Evolutionary conservation across 2,888 invertebrate genomes (phyloP).

Genomic region (Erebia palarica): DNA sequence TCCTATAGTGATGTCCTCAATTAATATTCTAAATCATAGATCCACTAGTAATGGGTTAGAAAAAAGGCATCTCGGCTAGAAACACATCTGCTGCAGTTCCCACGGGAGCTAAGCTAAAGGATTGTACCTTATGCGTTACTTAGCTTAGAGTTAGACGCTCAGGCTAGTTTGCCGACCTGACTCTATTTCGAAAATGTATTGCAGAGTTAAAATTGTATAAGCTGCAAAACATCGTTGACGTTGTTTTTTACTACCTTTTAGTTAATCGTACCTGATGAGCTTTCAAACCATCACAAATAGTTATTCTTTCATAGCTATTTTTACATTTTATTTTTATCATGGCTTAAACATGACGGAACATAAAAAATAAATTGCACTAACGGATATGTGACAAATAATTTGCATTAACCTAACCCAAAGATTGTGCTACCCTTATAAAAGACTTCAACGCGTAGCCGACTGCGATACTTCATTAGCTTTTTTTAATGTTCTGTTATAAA

Average conservation of each 20-base stretch:
- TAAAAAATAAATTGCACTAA: no score
- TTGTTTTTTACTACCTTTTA: neutral
- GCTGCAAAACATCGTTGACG: neutral
- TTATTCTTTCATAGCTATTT: no score
- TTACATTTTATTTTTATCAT: no score
- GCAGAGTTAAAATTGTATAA: neutral
- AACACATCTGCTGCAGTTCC: slow-evolving; percentile 74
- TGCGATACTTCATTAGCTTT: neutral
- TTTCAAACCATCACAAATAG: neutral
- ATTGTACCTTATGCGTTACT: slow-evolving; percentile 52
- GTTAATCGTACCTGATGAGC: neutral
- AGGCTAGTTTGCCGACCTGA: neutral
- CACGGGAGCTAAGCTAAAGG: slow-evolving; percentile 72
- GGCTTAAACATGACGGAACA: no score
- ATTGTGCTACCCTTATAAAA: slow-evolving; percentile 46
- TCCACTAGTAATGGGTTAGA: slow-evolving; percentile 54
- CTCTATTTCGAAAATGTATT: neutral
- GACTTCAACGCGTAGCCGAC: slow-evolving; percentile 51
- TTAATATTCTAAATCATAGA: slow-evolving; percentile 39
- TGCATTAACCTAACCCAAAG: neutral
- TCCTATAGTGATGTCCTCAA: slow-evolving; percentile 7
- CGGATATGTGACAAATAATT: no score
- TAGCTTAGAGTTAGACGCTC: slow-evolving; percentile 5
- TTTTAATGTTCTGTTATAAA: neutral
- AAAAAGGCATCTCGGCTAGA: slow-evolving; percentile 65